Evolutionary conservation across 2,113 vertebrate genomes (phyloP).

Genomic region (Rhea americana): DNA sequence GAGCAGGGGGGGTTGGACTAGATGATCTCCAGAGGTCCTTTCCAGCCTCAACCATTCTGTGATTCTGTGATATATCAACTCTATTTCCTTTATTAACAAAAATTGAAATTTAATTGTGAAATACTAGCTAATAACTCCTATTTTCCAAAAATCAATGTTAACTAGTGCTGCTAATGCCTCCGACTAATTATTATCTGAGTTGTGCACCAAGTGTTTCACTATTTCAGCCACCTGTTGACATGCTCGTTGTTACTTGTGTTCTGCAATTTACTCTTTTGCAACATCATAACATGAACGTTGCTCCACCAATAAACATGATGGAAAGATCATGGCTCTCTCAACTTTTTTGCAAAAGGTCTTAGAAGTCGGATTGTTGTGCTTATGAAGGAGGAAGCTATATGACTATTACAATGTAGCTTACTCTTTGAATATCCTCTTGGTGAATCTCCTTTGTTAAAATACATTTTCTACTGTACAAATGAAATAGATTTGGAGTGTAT

Average conservation of each 20-base stretch:
- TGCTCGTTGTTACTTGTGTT: not conserved
- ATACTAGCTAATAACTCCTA: not conserved
- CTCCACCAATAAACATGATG: not conserved
- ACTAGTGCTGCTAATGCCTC: conserved; percentile 13
- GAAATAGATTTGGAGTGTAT: not conserved
- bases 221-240: conserved; percentile 1
- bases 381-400: not conserved
- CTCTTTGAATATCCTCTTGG: not conserved
- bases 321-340: not conserved
- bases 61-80: not conserved
- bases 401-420: not conserved
- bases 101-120: not conserved
- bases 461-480: not conserved
- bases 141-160: conserved; percentile 24
- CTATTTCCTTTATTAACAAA: not conserved
- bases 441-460: not conserved
- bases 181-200: conserved; percentile 7
- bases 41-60: not conserved
- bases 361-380: not conserved
- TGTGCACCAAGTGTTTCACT: conserved; percentile 10
- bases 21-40: not conserved
- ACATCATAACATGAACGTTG: not conserved
- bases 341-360: not conserved
- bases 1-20: not conserved
- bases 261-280: conserved; percentile 3